A percentile compares a stretch with the other conserved stretches of the same genome.
phyloP scores from a whole-genome alignment of 2,888 invertebrate genomes.

The Polymixis lichenea region DNA sequence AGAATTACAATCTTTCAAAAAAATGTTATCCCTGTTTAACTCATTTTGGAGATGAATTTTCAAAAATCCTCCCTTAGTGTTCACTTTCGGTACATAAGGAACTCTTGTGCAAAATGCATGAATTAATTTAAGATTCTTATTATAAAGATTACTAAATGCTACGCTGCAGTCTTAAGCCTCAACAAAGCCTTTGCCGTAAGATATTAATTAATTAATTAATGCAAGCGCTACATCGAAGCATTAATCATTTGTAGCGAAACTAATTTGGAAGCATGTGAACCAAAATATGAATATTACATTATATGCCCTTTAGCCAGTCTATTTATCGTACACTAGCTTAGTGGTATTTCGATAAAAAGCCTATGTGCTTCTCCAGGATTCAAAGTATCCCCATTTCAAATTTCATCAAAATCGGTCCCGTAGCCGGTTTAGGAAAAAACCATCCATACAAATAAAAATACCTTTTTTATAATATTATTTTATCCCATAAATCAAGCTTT shows the following conservation, averaged over 20 bases:
- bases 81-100: too few relatives aligned
- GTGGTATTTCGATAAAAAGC: background rate
- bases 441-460: too few relatives aligned
- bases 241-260: background rate
- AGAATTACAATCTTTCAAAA: too few relatives aligned
- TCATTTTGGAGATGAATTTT: too few relatives aligned
- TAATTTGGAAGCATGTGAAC: background rate
- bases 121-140: background rate
- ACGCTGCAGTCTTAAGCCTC: background rate
- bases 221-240: background rate
- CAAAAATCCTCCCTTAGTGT: too few relatives aligned
- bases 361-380: background rate
- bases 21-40: too few relatives aligned
- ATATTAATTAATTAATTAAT: background rate
- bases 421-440: too few relatives aligned
- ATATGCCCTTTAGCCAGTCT: background rate
- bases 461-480: too few relatives aligned
- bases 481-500: background rate
- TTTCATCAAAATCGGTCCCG: background rate
- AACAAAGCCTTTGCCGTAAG: too few relatives aligned
- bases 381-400: background rate
- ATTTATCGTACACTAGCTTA: background rate
- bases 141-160: background rate
- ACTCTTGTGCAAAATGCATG: too few relatives aligned
- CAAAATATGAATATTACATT: background rate